These are phyloP conservation scores for Charina bottae DNA, from an alignment of 2,113 vertebrate species.

Conservation along the genomic window DNA sequence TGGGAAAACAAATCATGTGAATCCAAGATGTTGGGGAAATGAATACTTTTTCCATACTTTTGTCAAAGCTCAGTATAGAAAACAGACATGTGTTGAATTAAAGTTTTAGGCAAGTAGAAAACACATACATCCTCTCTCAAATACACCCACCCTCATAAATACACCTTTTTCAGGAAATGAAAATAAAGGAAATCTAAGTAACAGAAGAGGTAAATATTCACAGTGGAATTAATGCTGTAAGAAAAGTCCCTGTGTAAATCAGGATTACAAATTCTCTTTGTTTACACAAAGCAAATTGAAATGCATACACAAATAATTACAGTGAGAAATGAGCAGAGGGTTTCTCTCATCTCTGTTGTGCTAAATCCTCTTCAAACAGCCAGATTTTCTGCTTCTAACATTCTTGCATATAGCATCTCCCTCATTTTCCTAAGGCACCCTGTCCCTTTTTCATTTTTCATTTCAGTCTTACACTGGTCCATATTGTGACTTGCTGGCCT, in stretches of 20 bases:
- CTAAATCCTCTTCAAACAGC: constrained; percentile 24
- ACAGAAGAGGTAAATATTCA: constrained; percentile 35
- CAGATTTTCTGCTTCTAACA: not conserved
- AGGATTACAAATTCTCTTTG: constrained; percentile 53
- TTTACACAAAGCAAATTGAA: constrained; percentile 48
- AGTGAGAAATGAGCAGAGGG: constrained; percentile 18
- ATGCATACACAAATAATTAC: constrained; percentile 22
- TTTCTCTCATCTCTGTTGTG: constrained; percentile 13
- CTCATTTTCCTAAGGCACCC: not conserved
- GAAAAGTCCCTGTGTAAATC: constrained; percentile 21
- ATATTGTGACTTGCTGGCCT: constrained; percentile 56
- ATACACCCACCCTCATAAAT: not conserved
- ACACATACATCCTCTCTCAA: not conserved
- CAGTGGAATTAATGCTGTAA: constrained; percentile 42
- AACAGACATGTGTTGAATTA: constrained; percentile 36
- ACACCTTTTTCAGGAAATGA: not conserved
- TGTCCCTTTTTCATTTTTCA: constrained; percentile 37
- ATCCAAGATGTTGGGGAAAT: not conserved
- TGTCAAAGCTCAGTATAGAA: not conserved
- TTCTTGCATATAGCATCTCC: not conserved
- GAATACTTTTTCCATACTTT: not conserved
- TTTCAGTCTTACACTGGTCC: constrained; percentile 63
- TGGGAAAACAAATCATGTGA: not conserved
- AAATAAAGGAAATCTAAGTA: not conserved
- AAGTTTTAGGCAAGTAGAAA: constrained; percentile 45